Evolutionary conservation across 2,113 vertebrate species (phyloP).

Genomic region (Lepisosteus oculatus): DNA sequence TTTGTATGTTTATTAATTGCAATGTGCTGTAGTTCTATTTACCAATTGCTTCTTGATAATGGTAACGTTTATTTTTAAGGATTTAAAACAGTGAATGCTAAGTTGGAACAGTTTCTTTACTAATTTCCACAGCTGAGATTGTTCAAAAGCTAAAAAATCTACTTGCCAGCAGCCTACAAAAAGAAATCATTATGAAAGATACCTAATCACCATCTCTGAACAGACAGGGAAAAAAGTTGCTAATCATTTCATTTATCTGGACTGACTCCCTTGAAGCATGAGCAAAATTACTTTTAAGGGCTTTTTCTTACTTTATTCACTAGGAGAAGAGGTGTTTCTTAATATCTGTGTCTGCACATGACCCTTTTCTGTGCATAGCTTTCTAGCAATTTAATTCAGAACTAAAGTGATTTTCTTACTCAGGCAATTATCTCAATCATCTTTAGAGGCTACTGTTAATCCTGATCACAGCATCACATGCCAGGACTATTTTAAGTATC

Average conservation of each 20-base stretch:
- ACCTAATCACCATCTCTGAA: background rate
- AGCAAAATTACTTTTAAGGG: background rate
- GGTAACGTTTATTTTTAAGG: background rate
- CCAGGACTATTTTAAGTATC: too few species aligned
- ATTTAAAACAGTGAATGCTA: conserved; percentile 5
- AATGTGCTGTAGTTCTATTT: too few species aligned
- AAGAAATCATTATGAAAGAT: background rate
- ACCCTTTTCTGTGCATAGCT: background rate
- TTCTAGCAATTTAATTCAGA: background rate
- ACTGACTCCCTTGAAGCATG: background rate
- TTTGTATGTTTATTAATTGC: too few species aligned
- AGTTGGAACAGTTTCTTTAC: background rate
- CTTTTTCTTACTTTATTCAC: background rate
- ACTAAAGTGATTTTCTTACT: background rate
- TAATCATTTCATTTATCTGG: conserved; percentile 1
- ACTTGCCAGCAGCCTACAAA: background rate
- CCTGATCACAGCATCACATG: too few species aligned
- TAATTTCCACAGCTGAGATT: background rate
- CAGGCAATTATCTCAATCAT: conserved; percentile 2
- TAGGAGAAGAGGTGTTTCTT: background rate
- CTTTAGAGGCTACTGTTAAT: background rate
- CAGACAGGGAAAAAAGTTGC: too few species aligned
- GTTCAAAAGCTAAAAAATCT: background rate
- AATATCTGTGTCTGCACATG: background rate
- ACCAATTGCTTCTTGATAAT: too few species aligned